Conservation (phyloP, 2,797 vertebrate species). For the Tangara arthus region DNA sequence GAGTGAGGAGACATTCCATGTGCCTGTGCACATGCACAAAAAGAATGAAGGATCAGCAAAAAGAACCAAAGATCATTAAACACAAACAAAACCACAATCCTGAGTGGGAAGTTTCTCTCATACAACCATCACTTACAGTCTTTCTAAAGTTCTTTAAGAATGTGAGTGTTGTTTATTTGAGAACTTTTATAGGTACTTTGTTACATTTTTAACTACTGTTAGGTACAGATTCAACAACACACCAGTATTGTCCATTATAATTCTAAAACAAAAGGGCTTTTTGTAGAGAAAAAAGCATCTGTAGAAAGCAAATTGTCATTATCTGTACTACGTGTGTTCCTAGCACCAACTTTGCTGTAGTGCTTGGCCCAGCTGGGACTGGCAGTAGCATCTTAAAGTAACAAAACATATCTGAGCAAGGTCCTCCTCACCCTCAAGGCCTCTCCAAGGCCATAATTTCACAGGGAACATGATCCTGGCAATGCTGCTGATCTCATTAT, state of each 20-base stretch:
- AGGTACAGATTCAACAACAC: neutral
- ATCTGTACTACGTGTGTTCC: neutral
- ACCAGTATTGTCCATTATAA: neutral
- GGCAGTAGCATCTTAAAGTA: neutral
- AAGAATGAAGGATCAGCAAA: constrained; percentile 4
- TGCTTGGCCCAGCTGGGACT: neutral
- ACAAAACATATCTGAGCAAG: neutral
- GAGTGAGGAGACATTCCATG: neutral
- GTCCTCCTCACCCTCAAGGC: neutral
- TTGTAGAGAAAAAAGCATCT: neutral
- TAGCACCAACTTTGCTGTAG: neutral
- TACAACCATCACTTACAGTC: neutral
- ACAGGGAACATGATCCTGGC: neutral
- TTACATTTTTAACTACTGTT: neutral
- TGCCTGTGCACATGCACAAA: neutral
- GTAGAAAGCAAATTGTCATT: neutral
- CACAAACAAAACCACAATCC: neutral
- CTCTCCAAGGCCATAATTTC: neutral
- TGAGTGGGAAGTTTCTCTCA: neutral
- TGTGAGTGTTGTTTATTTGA: neutral
- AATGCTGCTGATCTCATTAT: neutral
- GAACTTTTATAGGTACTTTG: neutral
- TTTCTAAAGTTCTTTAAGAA: neutral
- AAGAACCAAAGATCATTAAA: neutral
- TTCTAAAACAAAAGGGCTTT: neutral